Conservation (phyloP, 2,888 invertebrate genomes). For the Andricus curvator region DNA sequence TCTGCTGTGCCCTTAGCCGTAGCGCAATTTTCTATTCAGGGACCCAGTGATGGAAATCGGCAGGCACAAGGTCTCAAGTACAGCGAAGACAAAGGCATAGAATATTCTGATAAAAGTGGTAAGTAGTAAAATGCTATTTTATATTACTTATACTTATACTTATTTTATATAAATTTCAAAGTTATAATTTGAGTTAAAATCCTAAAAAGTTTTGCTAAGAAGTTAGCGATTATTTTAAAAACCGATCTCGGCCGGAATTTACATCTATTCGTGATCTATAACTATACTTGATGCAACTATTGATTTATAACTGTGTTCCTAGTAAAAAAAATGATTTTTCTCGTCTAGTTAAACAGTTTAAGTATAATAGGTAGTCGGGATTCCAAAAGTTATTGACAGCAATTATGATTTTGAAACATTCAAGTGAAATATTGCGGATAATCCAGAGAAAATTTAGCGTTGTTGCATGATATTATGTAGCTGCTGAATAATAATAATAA, state of each 20-base stretch:
- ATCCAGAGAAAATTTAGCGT: background rate
- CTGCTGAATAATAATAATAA: background rate
- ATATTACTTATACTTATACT: no score
- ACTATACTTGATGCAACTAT: background rate
- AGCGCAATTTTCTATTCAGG: conserved; percentile 74
- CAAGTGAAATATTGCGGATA: background rate
- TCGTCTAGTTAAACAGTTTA: background rate
- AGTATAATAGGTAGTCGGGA: background rate
- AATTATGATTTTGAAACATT: conserved; percentile 9
- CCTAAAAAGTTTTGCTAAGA: no score
- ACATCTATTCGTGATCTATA: background rate
- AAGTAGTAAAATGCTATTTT: conserved; percentile 41
- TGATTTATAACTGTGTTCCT: background rate
- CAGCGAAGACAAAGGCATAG: conserved; percentile 72
- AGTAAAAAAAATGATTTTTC: background rate
- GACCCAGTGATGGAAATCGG: conserved; percentile 74
- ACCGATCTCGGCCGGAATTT: background rate
- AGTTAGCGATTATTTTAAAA: no score
- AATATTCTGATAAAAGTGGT: conserved; percentile 73
- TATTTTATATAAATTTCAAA: no score
- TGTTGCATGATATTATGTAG: background rate
- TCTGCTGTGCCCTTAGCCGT: conserved; percentile 64
- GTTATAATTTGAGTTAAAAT: no score
- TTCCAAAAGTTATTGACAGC: background rate
- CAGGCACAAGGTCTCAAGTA: conserved; percentile 73